These are phyloP conservation scores for Troides aeacus DNA, from an alignment of 2,888 invertebrate genomes.

Conservation along the genomic window DNA sequence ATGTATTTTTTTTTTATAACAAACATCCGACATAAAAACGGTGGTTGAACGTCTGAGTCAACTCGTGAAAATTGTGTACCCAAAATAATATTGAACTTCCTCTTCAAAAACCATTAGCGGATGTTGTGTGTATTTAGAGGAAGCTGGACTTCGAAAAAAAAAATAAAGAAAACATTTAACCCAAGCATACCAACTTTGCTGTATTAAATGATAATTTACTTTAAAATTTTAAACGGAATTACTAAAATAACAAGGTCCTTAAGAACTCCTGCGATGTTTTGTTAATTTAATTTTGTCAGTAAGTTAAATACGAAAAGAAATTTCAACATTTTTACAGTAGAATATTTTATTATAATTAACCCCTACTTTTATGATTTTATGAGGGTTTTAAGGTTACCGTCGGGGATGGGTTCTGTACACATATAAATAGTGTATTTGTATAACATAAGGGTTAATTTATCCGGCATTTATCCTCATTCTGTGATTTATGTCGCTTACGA, in stretches of 20 bases:
- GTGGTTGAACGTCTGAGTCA: conserved; percentile 54
- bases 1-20: conserved; percentile 20
- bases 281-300: neutral
- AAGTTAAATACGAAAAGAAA: too few species aligned
- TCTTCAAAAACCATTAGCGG: conserved; percentile 33
- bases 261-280: too few species aligned
- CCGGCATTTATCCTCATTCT: conserved; percentile 20
- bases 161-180: neutral
- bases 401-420: conserved; percentile 3
- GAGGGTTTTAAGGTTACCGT: conserved; percentile 7
- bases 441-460: conserved; percentile 6
- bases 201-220: neutral
- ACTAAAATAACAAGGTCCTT: too few species aligned
- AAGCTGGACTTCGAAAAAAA: neutral
- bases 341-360: neutral
- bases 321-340: too few species aligned
- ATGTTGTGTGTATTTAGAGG: conserved; percentile 62
- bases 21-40: conserved; percentile 63
- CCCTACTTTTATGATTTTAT: conserved; percentile 16
- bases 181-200: neutral
- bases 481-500: conserved; percentile 16
- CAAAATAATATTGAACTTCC: conserved; percentile 70
- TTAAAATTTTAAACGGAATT: too few species aligned
- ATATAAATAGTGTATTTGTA: conserved; percentile 5
- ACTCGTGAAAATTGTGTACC: conserved; percentile 72